phyloP scores from a whole-genome alignment of 1,140 invertebrate species.

The Drosophila albomicans region DNA sequence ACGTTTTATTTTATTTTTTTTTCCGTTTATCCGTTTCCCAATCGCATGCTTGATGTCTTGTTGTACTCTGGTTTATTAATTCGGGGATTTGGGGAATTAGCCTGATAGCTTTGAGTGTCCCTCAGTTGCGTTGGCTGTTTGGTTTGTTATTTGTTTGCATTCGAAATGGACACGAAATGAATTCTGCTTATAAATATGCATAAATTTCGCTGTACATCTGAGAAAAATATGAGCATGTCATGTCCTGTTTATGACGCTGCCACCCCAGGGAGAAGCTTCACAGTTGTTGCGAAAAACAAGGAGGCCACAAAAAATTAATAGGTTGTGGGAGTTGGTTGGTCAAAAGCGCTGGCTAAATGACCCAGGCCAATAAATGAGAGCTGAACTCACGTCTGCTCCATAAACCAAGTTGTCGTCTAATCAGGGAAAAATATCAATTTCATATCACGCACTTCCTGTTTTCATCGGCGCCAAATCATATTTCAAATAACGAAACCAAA shows the following conservation, averaged over 20 bases:
- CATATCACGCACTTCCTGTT: conserved; percentile 62
- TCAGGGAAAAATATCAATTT: conserved; percentile 31
- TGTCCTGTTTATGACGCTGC: conserved; percentile 58
- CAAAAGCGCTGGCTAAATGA: conserved; percentile 19
- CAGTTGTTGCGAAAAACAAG: conserved; percentile 62
- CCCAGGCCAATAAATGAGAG: conserved; percentile 13
- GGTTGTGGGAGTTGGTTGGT: conserved; percentile 54
- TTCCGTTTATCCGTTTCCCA: conserved; percentile 56
- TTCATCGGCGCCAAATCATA: conserved; percentile 64
- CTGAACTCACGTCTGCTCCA: conserved; percentile 48
- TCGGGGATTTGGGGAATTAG: conserved; percentile 82
- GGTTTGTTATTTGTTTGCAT: conserved; percentile 75
- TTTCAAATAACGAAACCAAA: conserved; percentile 58
- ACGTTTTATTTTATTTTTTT: background rate
- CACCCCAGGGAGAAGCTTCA: conserved; percentile 49
- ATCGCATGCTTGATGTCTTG: conserved; percentile 52
- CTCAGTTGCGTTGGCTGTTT: conserved; percentile 24
- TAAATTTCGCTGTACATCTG: conserved; percentile 56
- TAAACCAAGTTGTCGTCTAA: conserved; percentile 49
- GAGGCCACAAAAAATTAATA: conserved; percentile 66
- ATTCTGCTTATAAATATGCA: conserved; percentile 79
- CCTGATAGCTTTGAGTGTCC: conserved; percentile 57
- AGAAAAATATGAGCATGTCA: conserved; percentile 35
- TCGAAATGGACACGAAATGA: conserved; percentile 75
- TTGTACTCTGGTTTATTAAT: conserved; percentile 80